A percentile compares a stretch with the other conserved stretches of the same genome.
These are phyloP conservation scores for Aphis gossypii DNA, from an alignment of 1,140 invertebrate genomes.

Conservation along the genomic window DNA sequence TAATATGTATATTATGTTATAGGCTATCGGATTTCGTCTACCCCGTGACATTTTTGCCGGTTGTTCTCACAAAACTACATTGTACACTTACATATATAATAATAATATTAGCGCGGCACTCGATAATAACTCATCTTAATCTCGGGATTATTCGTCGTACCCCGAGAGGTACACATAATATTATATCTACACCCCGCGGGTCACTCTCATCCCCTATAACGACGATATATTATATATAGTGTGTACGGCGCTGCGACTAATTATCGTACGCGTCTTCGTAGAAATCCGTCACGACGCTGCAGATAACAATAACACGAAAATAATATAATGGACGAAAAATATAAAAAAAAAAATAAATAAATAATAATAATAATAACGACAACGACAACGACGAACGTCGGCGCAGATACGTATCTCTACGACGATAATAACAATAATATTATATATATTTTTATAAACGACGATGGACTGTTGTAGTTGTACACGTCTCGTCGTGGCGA, in stretches of 20 bases:
- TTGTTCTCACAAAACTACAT: neutral
- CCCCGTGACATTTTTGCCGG: neutral
- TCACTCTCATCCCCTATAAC: neutral
- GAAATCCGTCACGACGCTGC: neutral
- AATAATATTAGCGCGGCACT: neutral
- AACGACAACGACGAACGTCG: neutral
- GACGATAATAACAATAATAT: too few species aligned
- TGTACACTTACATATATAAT: neutral
- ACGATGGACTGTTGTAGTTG: too few species aligned
- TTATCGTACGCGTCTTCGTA: neutral
- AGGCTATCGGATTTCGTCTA: neutral
- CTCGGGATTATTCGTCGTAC: neutral
- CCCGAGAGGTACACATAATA: too few species aligned
- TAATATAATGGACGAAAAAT: neutral
- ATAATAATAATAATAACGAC: neutral
- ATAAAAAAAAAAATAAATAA: too few species aligned
- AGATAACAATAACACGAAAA: neutral
- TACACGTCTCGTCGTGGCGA: neutral
- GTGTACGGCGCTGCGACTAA: neutral
- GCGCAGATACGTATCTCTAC: neutral
- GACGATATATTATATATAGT: neutral
- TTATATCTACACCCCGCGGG: too few species aligned
- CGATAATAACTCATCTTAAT: neutral
- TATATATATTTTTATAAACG: neutral
- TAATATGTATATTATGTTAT: neutral